phyloP scores from a whole-genome alignment of 1,140 invertebrate genomes.

The Trissolcus basalis region DNA sequence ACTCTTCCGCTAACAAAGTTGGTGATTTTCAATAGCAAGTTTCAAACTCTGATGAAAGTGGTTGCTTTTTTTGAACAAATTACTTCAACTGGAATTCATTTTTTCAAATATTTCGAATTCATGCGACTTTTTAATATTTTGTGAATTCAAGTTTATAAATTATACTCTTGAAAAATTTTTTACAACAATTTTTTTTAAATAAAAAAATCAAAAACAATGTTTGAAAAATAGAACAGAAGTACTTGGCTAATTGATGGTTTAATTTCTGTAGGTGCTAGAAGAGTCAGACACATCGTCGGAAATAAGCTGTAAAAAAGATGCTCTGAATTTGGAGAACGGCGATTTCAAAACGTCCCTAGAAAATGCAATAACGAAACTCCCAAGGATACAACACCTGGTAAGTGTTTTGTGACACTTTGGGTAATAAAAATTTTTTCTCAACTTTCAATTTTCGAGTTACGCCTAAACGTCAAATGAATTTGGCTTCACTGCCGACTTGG shows the following conservation, averaged over 20 bases:
- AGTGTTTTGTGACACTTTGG: slow-evolving; percentile 48
- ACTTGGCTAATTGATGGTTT: too few relatives aligned
- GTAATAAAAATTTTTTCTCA: too few relatives aligned
- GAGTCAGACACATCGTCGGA: slow-evolving; percentile 78
- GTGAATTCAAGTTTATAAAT: too few relatives aligned
- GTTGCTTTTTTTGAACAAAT: neutral
- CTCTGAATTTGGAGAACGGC: slow-evolving; percentile 73
- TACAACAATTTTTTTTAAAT: too few relatives aligned
- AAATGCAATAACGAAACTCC: slow-evolving; percentile 76
- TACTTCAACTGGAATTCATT: too few relatives aligned
- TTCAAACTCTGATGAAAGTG: too few relatives aligned
- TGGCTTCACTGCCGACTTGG: too few relatives aligned
- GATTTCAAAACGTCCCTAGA: slow-evolving; percentile 75
- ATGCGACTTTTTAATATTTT: slow-evolving; percentile 2
- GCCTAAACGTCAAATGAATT: slow-evolving; percentile 20
- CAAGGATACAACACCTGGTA: slow-evolving; percentile 76
- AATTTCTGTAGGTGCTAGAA: slow-evolving; percentile 74
- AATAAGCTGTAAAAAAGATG: slow-evolving; percentile 77
- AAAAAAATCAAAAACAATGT: too few relatives aligned
- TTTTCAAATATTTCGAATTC: neutral
- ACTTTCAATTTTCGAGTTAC: neutral
- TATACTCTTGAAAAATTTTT: too few relatives aligned
- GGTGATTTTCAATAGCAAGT: slow-evolving; percentile 16
- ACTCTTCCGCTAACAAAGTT: slow-evolving; percentile 26
- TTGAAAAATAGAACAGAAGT: too few relatives aligned